Conservation (phyloP, 2,888 invertebrate genomes). For the Myopa tessellatipennis region DNA sequence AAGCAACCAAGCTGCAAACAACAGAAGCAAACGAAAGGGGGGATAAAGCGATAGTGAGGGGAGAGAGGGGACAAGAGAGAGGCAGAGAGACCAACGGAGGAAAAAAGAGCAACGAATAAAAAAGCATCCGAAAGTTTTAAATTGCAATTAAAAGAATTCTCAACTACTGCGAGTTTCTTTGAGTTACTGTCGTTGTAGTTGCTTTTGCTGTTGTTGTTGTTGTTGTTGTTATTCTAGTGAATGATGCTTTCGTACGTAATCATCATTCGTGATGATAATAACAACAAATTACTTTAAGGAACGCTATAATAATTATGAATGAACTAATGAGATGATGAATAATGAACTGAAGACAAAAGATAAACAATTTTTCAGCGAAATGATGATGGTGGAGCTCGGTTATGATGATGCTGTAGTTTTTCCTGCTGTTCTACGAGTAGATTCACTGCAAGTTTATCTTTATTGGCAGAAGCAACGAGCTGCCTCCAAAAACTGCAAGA, state of each 20-base stretch:
- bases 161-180: no score
- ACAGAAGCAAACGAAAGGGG: background rate
- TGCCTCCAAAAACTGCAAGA: conserved; percentile 2
- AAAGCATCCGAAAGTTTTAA: no score
- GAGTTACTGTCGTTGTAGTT: background rate
- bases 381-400: background rate
- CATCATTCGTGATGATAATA: no score
- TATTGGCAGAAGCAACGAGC: background rate
- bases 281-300: no score
- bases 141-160: no score
- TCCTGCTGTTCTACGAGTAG: background rate
- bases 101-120: no score
- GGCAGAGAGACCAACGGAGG: background rate
- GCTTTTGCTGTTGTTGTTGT: background rate
- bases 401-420: background rate
- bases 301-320: no score
- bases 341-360: no score
- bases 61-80: background rate
- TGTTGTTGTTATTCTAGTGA: background rate
- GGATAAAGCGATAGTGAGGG: background rate
- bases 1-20: background rate
- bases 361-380: background rate
- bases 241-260: no score
- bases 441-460: background rate
- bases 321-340: no score